Conservation (phyloP, 1,140 invertebrate genomes). For the Hycleus cichorii region DNA sequence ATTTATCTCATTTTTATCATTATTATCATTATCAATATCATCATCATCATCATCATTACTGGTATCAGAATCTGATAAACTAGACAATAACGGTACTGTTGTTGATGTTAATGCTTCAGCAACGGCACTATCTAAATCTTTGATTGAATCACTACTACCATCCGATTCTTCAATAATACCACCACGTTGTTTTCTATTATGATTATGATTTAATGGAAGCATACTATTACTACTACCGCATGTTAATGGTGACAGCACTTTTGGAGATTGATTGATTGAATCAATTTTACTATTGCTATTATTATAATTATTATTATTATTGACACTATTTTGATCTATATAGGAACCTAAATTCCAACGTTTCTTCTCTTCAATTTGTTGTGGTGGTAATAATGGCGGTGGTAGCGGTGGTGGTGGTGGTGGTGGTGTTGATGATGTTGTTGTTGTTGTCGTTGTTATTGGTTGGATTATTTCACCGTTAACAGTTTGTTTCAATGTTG, state of each 20-base stretch:
- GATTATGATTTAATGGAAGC: conserved; percentile 1
- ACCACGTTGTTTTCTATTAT: no score
- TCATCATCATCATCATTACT: background rate
- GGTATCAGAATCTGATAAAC: conserved; percentile 28
- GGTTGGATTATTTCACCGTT: no score
- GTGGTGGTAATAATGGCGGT: conserved; percentile 15
- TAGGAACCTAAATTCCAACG: conserved; percentile 50
- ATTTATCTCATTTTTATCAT: background rate
- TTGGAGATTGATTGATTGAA: no score
- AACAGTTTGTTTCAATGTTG: no score
- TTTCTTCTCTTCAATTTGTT: conserved; percentile 34
- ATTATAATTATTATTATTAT: no score
- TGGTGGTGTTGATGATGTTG: background rate
- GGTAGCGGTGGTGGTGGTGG: background rate
- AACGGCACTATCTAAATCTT: conserved; percentile 43
- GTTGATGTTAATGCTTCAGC: conserved; percentile 37
- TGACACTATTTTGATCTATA: conserved; percentile 23
- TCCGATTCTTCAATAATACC: conserved; percentile 35
- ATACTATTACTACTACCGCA: background rate
- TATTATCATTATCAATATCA: no score
- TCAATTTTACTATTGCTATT: no score
- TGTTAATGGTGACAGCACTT: no score
- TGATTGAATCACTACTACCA: conserved; percentile 39
- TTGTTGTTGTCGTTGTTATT: background rate
- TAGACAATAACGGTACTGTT: conserved; percentile 28